Conservation (phyloP, 64 coral and sea anemone genomes). For the Trachythela sp. region DNA sequence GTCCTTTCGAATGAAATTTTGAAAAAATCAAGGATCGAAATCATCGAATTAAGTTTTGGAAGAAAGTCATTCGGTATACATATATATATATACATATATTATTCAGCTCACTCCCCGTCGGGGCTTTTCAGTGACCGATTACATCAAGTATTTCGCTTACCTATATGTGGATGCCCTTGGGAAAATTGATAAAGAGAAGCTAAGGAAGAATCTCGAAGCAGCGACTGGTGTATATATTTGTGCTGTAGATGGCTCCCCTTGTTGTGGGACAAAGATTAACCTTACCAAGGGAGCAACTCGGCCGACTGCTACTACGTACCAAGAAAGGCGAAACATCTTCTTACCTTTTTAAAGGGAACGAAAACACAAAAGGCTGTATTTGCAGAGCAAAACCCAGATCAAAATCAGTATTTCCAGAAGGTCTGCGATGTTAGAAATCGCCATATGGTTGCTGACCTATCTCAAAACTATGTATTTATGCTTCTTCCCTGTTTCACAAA, state of each 20-base stretch:
- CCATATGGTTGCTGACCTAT: slow-evolving; percentile 28
- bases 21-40: too few relatives aligned
- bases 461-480: slow-evolving; percentile 43
- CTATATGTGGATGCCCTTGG: slow-evolving; percentile 26
- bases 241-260: slow-evolving; percentile 40
- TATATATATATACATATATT: too few relatives aligned
- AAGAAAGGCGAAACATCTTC: slow-evolving; percentile 14
- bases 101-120: too few relatives aligned
- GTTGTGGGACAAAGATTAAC: slow-evolving; percentile 38
- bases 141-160: too few relatives aligned
- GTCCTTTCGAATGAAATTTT: too few relatives aligned
- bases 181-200: slow-evolving; percentile 32
- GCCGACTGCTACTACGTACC: background rate
- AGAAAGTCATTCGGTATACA: too few relatives aligned
- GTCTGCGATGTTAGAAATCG: slow-evolving; percentile 38
- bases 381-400: slow-evolving; percentile 36
- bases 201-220: slow-evolving; percentile 40
- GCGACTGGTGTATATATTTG: slow-evolving; percentile 38
- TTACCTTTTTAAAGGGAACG: slow-evolving; percentile 41
- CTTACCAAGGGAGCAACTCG: slow-evolving; percentile 38
- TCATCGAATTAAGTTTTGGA: too few relatives aligned
- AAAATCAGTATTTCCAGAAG: slow-evolving; percentile 26
- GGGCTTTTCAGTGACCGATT: too few relatives aligned
- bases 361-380: slow-evolving; percentile 42
- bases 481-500: slow-evolving; percentile 23